Evolutionary conservation across 2,113 vertebrate genomes (phyloP).

Genomic region (Calyptomena viridis): DNA sequence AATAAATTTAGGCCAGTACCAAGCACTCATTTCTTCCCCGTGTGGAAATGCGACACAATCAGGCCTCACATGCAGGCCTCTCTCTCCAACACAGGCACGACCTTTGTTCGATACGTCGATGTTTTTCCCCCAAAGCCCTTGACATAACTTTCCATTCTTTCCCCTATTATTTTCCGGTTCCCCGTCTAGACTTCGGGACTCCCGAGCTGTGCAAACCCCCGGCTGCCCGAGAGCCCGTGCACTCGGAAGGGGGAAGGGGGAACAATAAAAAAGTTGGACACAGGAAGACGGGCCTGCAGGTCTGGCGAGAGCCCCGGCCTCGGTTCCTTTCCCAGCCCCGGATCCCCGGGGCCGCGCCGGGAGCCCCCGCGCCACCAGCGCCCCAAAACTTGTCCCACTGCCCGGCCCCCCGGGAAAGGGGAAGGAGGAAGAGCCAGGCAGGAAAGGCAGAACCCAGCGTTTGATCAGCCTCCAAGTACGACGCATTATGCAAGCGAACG

Average conservation of each 20-base stretch:
- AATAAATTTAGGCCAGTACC: conserved; percentile 56
- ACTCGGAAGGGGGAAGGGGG: conserved; percentile 15
- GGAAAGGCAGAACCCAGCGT: conserved; percentile 26
- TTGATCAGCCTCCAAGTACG: conserved; percentile 55
- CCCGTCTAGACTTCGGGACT: conserved; percentile 44
- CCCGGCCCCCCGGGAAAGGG: background rate
- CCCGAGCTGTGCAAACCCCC: background rate
- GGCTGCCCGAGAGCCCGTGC: background rate
- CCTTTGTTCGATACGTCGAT: conserved; percentile 77
- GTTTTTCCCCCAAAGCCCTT: conserved; percentile 57
- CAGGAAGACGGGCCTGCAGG: conserved; percentile 65
- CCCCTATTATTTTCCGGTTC: conserved; percentile 50
- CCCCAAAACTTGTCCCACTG: background rate
- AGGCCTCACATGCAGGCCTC: conserved; percentile 74
- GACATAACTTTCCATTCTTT: conserved; percentile 50
- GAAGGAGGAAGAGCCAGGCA: conserved; percentile 1
- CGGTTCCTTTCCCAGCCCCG: background rate
- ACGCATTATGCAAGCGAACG: conserved; percentile 66
- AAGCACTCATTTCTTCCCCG: conserved; percentile 16
- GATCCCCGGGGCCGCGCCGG: background rate
- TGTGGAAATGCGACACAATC: conserved; percentile 71
- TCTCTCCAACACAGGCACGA: conserved; percentile 71
- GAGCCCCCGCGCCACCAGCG: background rate
- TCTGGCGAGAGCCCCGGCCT: conserved; percentile 33
- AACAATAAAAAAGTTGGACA: conserved; percentile 70